Percentiles rank a stretch among this genome's conserved stretches.
phyloP scores from a whole-genome alignment of 2,888 invertebrate genomes.

The Bombyx huttoni region DNA sequence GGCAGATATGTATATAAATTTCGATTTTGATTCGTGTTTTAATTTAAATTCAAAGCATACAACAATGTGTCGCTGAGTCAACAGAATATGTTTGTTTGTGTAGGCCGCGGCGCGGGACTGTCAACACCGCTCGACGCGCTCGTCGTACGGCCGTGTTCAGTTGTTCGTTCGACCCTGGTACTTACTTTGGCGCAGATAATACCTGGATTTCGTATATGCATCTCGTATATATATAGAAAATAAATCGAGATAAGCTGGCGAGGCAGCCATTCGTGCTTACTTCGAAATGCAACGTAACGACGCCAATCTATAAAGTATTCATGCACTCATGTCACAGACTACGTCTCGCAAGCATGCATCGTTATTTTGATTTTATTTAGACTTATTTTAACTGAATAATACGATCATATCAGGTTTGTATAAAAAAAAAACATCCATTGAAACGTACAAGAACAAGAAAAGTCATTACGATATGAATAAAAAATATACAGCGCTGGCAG shows the following conservation, averaged over 20 bases:
- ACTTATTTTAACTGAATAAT: neutral
- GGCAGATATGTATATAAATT: slow-evolving; percentile 32
- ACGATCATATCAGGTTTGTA: neutral
- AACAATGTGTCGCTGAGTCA: slow-evolving; percentile 55
- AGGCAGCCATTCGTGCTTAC: neutral
- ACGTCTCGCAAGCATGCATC: neutral
- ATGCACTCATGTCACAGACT: neutral
- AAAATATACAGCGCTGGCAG: slow-evolving; percentile 13
- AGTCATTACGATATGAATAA: slow-evolving; percentile 4
- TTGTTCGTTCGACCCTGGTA: slow-evolving; percentile 10
- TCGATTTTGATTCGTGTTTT: slow-evolving; percentile 43
- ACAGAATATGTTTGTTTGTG: slow-evolving; percentile 51
- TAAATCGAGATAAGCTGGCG: neutral
- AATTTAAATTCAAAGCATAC: slow-evolving; percentile 59
- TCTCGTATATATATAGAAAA: neutral
- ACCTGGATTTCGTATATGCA: slow-evolving; percentile 6
- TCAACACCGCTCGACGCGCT: slow-evolving; percentile 26
- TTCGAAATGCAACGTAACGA: neutral
- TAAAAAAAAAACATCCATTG: neutral
- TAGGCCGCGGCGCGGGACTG: slow-evolving; percentile 33
- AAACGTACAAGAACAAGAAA: neutral
- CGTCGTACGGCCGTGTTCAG: slow-evolving; percentile 18
- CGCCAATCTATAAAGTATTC: neutral
- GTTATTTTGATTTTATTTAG: neutral
- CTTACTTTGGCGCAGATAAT: slow-evolving; percentile 7